Conservation (phyloP, 1,140 invertebrate genomes). For the Aphelinus atriplicis region DNA sequence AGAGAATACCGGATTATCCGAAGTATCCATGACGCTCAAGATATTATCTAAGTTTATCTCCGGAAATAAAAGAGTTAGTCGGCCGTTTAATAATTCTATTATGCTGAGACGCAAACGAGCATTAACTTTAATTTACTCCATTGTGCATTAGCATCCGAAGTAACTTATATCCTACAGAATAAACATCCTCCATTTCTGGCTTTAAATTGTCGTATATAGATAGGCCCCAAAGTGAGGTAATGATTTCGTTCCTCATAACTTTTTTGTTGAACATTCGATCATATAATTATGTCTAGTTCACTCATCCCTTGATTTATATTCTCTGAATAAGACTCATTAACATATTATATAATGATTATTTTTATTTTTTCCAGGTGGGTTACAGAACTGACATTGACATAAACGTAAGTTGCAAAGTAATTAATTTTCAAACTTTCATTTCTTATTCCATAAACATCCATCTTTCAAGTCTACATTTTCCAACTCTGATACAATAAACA, state of each 20-base stretch:
- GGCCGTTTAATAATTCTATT: conserved; percentile 20
- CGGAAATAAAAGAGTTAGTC: background rate
- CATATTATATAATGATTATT: no score
- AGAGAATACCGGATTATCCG: background rate
- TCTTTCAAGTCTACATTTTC: no score
- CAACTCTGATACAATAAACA: no score
- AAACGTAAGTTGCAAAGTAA: background rate
- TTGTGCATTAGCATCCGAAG: background rate
- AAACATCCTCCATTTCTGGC: no score
- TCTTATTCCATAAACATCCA: no score
- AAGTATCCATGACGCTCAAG: background rate
- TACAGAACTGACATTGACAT: background rate
- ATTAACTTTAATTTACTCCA: conserved; percentile 22
- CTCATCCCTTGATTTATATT: background rate
- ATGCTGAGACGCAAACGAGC: background rate
- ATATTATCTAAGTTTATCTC: conserved; percentile 29
- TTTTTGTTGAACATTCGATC: no score
- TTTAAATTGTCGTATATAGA: no score
- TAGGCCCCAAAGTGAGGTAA: no score
- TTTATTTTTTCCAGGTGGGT: conserved; percentile 20
- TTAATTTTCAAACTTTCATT: no score
- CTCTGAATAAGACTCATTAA: no score
- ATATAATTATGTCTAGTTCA: background rate
- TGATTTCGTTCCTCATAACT: no score
- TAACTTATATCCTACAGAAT: no score